Base-by-base conservation (phyloP, 2,888 invertebrate genomes). In the Heliconius hortense region DNA sequence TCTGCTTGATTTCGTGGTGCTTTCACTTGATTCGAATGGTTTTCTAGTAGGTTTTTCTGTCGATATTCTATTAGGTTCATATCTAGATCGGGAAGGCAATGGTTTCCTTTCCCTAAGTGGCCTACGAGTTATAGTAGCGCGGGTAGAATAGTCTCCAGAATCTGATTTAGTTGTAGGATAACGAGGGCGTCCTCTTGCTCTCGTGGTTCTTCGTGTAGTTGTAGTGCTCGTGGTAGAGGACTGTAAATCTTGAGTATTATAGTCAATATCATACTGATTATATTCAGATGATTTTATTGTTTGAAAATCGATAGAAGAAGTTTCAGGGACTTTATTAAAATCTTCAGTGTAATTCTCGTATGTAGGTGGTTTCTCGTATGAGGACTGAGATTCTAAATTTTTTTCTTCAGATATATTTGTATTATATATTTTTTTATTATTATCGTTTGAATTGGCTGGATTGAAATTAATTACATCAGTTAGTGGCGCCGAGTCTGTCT, bases 61-160 rank as follows among this genome's bases (percentile, higher is more conserved):
- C 15, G 90, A 89, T 43, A 91, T 89, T 84, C 87, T 91, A 78
- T 92, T 93, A 59, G 89, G 86, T 85, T 93, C 94, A 80, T 89
- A 92, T 82, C 89, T 89, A 56, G 87, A 80, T 81, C 90, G 88
- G 7, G 85, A 79, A 8, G 91, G 87, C 73, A 89, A 78, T 21
- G 94, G 95, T 81, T 91, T 93, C 75, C 95, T 91, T 80, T 95
- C 94, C 79, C 95, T 92, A 62, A 92, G 82, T 59, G 95, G 93
- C 48, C 93, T 94, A 70, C 95, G 90, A 24, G 95, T 95, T 5
- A 88, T 84, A 18, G 88, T 80, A 39, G 89, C 84, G 79, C 89
- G 92, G 31, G 91, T 88, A 53, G 87, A 88, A 69, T 89, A 88
- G 83, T 94, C 92, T 76, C 86, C 86, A n/a, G 89, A 89, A 75